Evolutionary conservation across 2,888 invertebrate species (phyloP).

Genomic region (Tachina grossa): DNA sequence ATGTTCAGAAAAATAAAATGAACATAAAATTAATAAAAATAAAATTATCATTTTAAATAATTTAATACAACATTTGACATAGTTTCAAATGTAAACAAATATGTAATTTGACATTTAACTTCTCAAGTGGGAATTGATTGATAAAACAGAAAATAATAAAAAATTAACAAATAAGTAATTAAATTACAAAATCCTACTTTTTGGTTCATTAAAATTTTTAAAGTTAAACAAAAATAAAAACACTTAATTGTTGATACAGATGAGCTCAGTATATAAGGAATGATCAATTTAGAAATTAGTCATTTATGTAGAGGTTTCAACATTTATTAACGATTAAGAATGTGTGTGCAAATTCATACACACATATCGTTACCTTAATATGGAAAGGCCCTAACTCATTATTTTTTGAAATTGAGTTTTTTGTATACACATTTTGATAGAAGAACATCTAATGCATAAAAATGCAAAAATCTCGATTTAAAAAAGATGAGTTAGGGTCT

Average conservation of each 20-base stretch:
- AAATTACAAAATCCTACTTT: neutral
- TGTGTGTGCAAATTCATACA: neutral
- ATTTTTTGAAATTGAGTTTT: too few species aligned
- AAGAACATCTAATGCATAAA: too few species aligned
- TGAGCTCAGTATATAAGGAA: slow-evolving; percentile 49
- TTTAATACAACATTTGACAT: neutral
- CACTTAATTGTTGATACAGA: slow-evolving; percentile 51
- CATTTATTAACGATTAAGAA: neutral
- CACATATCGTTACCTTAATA: too few species aligned
- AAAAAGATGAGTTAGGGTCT: too few species aligned
- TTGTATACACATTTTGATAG: too few species aligned
- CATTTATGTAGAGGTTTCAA: neutral
- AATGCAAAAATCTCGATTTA: too few species aligned
- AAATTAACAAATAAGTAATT: neutral
- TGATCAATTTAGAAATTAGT: slow-evolving; percentile 22
- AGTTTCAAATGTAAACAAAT: slow-evolving; percentile 32
- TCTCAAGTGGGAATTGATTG: neutral
- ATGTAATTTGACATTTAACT: slow-evolving; percentile 30
- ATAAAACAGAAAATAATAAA: neutral
- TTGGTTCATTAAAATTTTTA: neutral
- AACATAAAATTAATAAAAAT: slow-evolving; percentile 5
- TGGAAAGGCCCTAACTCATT: too few species aligned
- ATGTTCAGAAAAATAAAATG: slow-evolving; percentile 12
- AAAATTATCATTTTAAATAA: neutral
- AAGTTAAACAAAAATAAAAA: slow-evolving; percentile 9